Evolutionary conservation across 2,797 vertebrate genomes (phyloP), one percentile per base, ranked within the genome.

Genomic region (Hybognathus amarus): DNA sequence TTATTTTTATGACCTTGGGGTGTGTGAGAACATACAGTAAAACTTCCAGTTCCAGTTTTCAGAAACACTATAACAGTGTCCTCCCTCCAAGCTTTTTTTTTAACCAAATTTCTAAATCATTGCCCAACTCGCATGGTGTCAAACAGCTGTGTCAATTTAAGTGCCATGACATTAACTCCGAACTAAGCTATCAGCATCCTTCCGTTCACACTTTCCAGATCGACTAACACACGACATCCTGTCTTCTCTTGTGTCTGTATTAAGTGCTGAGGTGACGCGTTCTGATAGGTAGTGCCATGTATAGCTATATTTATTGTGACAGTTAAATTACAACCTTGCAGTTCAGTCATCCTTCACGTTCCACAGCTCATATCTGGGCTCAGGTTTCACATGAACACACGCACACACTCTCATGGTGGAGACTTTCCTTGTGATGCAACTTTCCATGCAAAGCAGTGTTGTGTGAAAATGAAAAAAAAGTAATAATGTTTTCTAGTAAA

Each of bases 281-380:
- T 77, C 45, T 80, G 71, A 83, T 80, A 80, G 70, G 77, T 77
- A 63, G 71, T 83, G 85, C 66, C 45, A 86, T 38, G 11, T 73
- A 77, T 80, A 80, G 78, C 82, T 73, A 80, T 86, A 86, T 84
- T 81, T 86, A 86, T 81, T 81, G 71, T 83, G 77, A 80, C 82
- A 77, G 59, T 45, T 83, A 80, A 80, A 86, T 86, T 86, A 86
- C 27, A 86, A 77, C 64, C 33, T 77, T 80, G 77, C 54, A 64
- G 70, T 86, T 71, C 77, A 80, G 71, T 80, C 77, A 83, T 83
- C 67, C 38, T 73, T 80, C 78, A 80, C 52, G 45, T 76, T 24
- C 38, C 77, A 56, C 36, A 22, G 42, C 45, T 54, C 22, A 75
- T 61, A 75, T 67, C 38, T 42, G 69, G 52, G 56, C 38, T 70